Evolutionary conservation across 2,113 vertebrate species (phyloP), one percentile per base, ranked within the genome.

Genomic region (Prionailurus viverrinus): DNA sequence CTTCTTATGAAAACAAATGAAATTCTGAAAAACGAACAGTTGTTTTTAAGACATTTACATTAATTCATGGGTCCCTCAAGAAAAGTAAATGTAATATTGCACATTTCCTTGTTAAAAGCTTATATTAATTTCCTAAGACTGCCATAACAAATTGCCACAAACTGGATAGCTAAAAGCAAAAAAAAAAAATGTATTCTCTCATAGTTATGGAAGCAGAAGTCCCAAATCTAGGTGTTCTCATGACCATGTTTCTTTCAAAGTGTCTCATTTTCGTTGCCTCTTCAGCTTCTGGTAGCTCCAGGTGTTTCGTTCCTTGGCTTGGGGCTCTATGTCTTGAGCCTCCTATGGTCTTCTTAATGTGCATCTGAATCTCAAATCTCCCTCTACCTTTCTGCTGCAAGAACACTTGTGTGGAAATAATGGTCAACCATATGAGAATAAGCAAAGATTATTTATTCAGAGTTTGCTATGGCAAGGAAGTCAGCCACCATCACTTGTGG

Each of bases 11-110:
- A 14, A 76, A 94, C 9, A 66, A 85, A 10, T 74, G 36, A 61
- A 92, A 89, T 73, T 68, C 85, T 87, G 4, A 55, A 82, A 91
- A 96, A 74, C 3, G 23, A 82, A 66, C 13, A 89, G 15, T 95
- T 88, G 36, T 58, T 93, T 95, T 65, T 84, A 93, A 93, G 81
- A 1, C n/a, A 48, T 91, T 93, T 94, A 45, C 29, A 84, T 11
- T 65, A 81, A 83, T 88, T 93, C 88, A 45, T 88, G 89, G 33
- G 11, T 76, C 51, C 65, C 88, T 94, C 58, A 33, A 73, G 95
- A 91, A 93, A 89, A 89, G 66, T 53, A 68, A 39, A 41, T 82
- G 27, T 53, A 89, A 81, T 1, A 81, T 95, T 65, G 33, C 76
- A 82, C 3, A 93, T 89, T 71, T 82, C 48, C 25, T 91, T 84